These are phyloP conservation scores for Argyra leucocephala DNA, from an alignment of 2,888 invertebrate genomes.

Conservation along the genomic window DNA sequence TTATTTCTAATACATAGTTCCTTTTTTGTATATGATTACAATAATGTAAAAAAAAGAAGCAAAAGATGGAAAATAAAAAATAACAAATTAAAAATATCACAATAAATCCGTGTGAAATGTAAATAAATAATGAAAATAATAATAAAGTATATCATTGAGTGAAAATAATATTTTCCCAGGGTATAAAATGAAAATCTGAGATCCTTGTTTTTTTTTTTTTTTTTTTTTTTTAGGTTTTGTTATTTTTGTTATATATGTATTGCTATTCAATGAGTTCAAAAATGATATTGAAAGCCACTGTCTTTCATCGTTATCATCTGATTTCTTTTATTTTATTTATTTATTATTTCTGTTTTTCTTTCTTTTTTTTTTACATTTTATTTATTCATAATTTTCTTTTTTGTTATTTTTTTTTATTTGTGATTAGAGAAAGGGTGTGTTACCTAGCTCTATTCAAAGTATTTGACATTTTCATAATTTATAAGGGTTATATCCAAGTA, in stretches of 20 bases:
- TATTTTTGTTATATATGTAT: neutral
- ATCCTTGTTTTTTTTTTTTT: neutral
- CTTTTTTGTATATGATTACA: too few relatives aligned
- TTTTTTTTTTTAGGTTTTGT: neutral
- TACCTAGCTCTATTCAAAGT: neutral
- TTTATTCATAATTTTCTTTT: neutral
- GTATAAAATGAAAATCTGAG: neutral
- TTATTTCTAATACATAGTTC: too few relatives aligned
- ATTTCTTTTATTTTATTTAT: neutral
- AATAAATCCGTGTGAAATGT: constrained; percentile 6
- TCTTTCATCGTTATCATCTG: neutral
- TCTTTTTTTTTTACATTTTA: neutral
- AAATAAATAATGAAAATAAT: neutral
- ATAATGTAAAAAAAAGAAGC: neutral
- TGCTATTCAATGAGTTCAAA: neutral
- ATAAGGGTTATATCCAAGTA: too few relatives aligned
- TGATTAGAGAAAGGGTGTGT: neutral
- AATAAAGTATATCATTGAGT: constrained; percentile 1
- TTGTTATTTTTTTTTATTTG: neutral
- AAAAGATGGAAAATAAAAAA: neutral
- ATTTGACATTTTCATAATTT: too few relatives aligned
- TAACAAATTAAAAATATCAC: neutral
- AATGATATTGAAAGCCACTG: neutral
- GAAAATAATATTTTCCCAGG: neutral
- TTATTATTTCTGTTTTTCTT: neutral